phyloP scores from a whole-genome alignment of 2,888 invertebrate species.

The Drosophila anceps region DNA sequence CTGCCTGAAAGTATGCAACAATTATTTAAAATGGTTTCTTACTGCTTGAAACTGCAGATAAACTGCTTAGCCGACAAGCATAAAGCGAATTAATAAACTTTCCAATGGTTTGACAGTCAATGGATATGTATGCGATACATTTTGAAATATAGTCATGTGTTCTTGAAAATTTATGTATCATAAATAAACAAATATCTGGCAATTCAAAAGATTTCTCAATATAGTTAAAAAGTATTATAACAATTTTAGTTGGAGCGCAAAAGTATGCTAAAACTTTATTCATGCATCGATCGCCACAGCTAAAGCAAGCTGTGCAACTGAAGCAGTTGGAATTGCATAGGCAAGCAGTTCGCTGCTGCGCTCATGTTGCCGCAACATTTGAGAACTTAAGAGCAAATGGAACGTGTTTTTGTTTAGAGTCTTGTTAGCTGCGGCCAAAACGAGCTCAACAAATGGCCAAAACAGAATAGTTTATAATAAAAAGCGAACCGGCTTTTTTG shows the following conservation, averaged over 20 bases:
- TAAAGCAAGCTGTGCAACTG: neutral
- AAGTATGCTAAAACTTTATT: neutral
- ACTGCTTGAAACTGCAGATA: neutral
- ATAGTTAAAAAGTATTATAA: too few relatives aligned
- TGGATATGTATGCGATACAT: too few relatives aligned
- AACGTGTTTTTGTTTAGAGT: constrained; percentile 39
- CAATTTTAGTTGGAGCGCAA: neutral
- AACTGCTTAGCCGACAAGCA: too few relatives aligned
- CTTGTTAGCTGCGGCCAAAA: constrained; percentile 6
- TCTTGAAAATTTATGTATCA: too few relatives aligned
- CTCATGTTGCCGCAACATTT: constrained; percentile 63
- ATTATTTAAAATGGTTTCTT: neutral
- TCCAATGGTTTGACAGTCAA: too few relatives aligned
- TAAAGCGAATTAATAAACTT: too few relatives aligned
- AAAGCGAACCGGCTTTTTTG: constrained; percentile 68
- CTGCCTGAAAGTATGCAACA: neutral
- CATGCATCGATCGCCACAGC: constrained; percentile 12
- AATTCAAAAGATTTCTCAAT: too few relatives aligned
- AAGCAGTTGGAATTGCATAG: neutral
- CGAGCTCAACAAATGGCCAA: constrained; percentile 28
- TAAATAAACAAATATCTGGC: too few relatives aligned
- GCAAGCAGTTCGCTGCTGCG: constrained; percentile 16
- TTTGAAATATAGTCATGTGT: too few relatives aligned
- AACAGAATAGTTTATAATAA: constrained; percentile 39
- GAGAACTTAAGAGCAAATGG: constrained; percentile 55